Conservation (phyloP, 2,888 invertebrate species). For the Toxonevra muliebris region DNA sequence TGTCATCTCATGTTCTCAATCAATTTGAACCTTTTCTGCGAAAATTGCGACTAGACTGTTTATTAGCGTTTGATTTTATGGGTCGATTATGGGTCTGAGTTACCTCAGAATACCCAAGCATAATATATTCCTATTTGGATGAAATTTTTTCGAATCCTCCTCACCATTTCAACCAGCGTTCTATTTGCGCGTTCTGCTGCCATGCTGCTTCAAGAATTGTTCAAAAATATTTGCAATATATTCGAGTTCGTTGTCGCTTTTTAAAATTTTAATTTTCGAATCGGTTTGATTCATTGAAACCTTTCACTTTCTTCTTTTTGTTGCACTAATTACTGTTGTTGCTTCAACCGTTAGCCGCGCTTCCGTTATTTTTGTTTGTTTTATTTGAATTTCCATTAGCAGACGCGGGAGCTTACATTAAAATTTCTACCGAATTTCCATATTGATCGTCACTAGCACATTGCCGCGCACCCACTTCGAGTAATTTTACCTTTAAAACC, state of each 20-base stretch:
- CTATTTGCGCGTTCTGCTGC: conserved; percentile 28
- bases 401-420: neutral
- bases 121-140: conserved; percentile 31
- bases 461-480: neutral
- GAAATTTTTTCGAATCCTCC: conserved; percentile 31
- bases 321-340: neutral
- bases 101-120: conserved; percentile 30
- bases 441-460: neutral
- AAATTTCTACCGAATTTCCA: neutral
- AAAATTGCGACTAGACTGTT: conserved; percentile 30
- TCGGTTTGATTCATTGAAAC: no score
- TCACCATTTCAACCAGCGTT: no score
- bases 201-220: no score
- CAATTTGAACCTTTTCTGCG: conserved; percentile 16
- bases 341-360: neutral
- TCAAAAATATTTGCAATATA: no score
- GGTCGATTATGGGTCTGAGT: conserved; percentile 30
- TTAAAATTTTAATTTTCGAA: no score
- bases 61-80: conserved; percentile 18
- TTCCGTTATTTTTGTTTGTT: neutral
- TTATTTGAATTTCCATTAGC: neutral
- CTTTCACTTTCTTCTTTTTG: neutral
- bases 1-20: neutral
- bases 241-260: no score
- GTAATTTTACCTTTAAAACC: neutral